A percentile compares a stretch with the other conserved stretches of the same genome.
phyloP scores from a whole-genome alignment of 2,113 vertebrate genomes.

The Brachypteracias leptosomus region DNA sequence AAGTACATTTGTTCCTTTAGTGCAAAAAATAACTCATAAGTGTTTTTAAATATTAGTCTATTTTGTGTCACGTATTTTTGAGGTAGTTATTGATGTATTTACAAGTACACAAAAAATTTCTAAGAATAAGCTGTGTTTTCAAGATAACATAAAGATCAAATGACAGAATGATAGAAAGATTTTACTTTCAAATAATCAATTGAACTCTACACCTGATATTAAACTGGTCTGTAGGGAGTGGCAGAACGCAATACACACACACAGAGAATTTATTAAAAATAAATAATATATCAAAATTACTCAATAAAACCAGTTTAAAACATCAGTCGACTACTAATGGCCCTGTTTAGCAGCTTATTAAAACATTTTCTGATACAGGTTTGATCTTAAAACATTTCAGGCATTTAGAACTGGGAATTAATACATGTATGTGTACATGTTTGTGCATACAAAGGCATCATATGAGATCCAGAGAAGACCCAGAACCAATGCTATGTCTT shows the following conservation, averaged over 20 bases:
- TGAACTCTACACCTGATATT: background rate
- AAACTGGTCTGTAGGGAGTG: background rate
- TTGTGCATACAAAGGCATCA: background rate
- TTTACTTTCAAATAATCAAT: background rate
- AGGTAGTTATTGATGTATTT: background rate
- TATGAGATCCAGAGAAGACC: background rate
- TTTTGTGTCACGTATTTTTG: background rate
- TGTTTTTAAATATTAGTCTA: background rate
- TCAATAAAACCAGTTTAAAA: background rate
- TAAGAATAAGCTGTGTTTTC: background rate
- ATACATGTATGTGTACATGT: no score
- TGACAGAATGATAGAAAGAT: background rate
- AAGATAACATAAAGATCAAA: background rate
- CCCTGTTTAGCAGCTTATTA: background rate
- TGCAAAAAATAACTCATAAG: background rate
- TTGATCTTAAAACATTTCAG: background rate
- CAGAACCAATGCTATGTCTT: background rate
- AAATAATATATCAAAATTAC: background rate
- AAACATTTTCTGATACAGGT: background rate
- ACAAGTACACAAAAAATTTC: background rate
- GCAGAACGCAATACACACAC: background rate
- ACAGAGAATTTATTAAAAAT: background rate
- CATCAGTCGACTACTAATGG: background rate
- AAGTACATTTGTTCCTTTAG: background rate
- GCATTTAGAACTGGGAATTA: background rate